Evolutionary conservation across 1,140 invertebrate genomes (phyloP), one percentile per base, ranked within the genome.

Genomic region (Drosophila eugracilis): DNA sequence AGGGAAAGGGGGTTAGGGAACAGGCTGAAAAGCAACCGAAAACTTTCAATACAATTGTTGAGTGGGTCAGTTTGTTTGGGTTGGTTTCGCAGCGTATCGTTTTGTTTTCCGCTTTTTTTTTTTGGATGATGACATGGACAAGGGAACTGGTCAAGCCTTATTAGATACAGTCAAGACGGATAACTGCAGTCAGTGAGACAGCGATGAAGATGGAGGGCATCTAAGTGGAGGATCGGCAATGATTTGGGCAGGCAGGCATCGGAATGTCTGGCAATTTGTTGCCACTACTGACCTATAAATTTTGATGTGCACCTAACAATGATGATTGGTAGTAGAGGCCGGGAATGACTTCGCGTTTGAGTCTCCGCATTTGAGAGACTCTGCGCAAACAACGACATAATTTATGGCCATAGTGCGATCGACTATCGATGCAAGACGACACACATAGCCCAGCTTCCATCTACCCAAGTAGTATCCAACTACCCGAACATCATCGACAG

Each of bases 201-300:
- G 37, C 55, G 49, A 71, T 58, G 67, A 60, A 53, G 71, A 74
- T 63, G 32, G 57, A 62, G 67, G 58, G 71, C 58, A 74, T 53
- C 48, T 48, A 21, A 21, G n/a, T 14, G 19, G 36, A 42, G 63
- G 44, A 67, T 67, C 63, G 60, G 45, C 63, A 66, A 67, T 67
- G 63, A 67, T 67, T 67, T 67, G 63, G 63, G 63, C 63, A 21
- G 44, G 14, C 28, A 32, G 36, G 24, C 48, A 60, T 62, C 36
- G 55, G 54, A 75, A 75, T 70, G 52, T 45, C 65, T 66, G 55
- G 78, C 81, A 90, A 90, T 90, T 90, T 90, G 89, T 90, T 74
- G 85, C 81, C 77, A 86, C 89, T 86, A 90, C 89, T 90, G 89
- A 90, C 89, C 89, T 90, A 90, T 90, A 90, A 90, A 90, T 89